Evolutionary conservation across 2,113 vertebrate genomes (phyloP).

Genomic region (Micromys minutus): DNA sequence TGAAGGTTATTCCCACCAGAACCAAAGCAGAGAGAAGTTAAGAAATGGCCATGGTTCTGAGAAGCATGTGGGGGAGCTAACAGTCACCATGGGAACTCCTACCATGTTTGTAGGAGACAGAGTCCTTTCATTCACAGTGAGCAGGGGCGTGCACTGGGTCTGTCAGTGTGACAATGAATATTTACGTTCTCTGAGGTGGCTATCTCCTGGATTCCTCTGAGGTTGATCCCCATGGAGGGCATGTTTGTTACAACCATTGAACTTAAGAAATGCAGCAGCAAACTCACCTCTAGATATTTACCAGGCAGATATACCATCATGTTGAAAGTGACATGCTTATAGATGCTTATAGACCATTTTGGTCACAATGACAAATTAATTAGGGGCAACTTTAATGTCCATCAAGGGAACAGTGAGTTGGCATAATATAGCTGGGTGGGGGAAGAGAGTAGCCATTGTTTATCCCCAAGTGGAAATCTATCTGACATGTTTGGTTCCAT

Average conservation of each 20-base stretch:
- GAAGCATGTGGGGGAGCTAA: neutral
- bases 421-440: neutral
- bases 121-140: neutral
- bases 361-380: neutral
- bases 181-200: neutral
- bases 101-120: neutral
- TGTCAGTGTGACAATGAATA: neutral
- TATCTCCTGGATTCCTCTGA: neutral
- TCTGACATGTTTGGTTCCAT: neutral
- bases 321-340: neutral
- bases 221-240: neutral
- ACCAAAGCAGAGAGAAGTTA: neutral
- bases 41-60: accelerated
- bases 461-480: neutral
- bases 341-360: neutral
- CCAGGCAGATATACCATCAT: neutral
- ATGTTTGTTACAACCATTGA: neutral
- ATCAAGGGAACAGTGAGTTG: neutral
- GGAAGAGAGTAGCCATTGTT: neutral
- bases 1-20: neutral
- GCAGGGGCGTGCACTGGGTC: neutral
- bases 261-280: neutral
- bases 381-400: neutral
- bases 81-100: neutral
- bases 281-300: neutral